Base-by-base conservation (phyloP, 2,888 invertebrate genomes). In the Parnassius glacialis region DNA sequence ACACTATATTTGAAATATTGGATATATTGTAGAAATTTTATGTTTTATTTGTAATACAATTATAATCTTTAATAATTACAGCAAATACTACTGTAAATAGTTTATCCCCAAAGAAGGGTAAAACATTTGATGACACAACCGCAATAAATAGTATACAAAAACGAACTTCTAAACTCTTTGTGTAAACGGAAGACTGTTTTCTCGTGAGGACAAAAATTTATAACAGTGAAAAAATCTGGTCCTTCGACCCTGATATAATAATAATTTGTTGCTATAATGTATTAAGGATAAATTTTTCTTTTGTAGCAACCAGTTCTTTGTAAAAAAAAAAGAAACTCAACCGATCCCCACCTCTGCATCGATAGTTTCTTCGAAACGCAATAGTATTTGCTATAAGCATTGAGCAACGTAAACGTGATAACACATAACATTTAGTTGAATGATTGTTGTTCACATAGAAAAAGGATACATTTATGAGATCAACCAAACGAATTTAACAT, bases 391-490 rank as follows among this genome's bases (percentile, higher is more conserved):
- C 44, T 57, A 54, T 62, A 57, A 57, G 20, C 13, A 13, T 45
- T 45, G 16, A 47, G 41, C 59, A 59, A 41, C 12, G 47, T 45
- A 78, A 47, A 45, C 56, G 34, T 34, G 63, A 48, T 48, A 55
- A 55, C 52, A 59, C 41, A 12, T 60, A 64, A 65, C 50, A 65
- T 52, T 63, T 64, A 65, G 57, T 64, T 64, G 65, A 59, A 65
- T 65, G 66, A 64, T 55, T 60, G 16, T 56, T 45, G 16, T 56
- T 45, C 52, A 57, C 52, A 61, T 45, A 34, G 42, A 51, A n/a
- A 13, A 55, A 61, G 34, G 64, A 68, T 67, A 73, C 68, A 69
- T 71, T 73, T 76, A 86, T 87, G 90, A 90, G 90, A 90, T 90
- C 90, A 83, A 84, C 82, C 86, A 84, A 86, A 86, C 74, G 72